These are phyloP conservation scores for Apteryx owenii DNA, from an alignment of 2,113 vertebrate genomes.

Conservation along the genomic window DNA sequence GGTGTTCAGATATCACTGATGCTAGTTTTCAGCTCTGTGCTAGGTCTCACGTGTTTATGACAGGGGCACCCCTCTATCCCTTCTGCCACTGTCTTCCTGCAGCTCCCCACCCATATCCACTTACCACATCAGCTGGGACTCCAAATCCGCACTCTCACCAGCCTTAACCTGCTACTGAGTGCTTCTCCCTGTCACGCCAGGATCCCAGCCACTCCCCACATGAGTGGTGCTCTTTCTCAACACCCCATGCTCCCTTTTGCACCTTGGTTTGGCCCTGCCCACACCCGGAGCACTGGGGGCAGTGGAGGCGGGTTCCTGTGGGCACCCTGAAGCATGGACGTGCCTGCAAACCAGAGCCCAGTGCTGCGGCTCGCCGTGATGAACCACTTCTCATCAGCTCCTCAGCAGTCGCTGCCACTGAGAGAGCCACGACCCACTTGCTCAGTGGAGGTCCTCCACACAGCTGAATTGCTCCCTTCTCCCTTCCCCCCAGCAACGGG, in stretches of 20 bases:
- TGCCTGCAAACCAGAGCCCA: neutral
- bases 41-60: too few relatives aligned
- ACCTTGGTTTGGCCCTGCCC: neutral
- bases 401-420: neutral
- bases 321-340: neutral
- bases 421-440: too few relatives aligned
- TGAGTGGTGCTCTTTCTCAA: neutral
- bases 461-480: neutral
- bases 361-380: neutral
- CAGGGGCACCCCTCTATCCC: neutral
- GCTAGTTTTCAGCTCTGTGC: neutral
- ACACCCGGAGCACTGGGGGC: fast-evolving
- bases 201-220: neutral
- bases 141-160: neutral
- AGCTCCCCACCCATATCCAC: neutral
- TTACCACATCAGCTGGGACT: neutral
- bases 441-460: fast-evolving
- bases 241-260: neutral
- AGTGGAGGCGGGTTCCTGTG: neutral
- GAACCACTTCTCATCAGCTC: neutral
- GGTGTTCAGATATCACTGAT: neutral
- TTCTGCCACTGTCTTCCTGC: fast-evolving
- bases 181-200: neutral
- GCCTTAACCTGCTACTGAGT: neutral
- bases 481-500: neutral